Evolutionary conservation across 30 jellyfish, hydroid and myxozoan genomes (phyloP).

Genomic region (Cassiopea xamachana): DNA sequence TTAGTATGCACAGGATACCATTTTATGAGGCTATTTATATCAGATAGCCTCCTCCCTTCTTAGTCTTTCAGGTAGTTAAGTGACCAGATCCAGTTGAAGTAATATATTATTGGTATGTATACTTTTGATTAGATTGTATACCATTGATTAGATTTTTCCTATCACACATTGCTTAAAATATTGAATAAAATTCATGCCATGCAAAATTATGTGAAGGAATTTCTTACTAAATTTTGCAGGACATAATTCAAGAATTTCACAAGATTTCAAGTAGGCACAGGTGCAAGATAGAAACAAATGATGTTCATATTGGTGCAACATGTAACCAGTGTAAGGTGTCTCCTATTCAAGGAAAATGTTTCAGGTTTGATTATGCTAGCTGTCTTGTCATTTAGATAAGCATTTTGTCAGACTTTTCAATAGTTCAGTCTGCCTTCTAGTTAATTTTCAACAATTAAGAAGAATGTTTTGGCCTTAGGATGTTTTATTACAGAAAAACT

Average conservation of each 20-base stretch:
- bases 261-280: slow-evolving; percentile 39
- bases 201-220: not conserved
- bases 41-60: not conserved
- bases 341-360: slow-evolving; percentile 84
- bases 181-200: not conserved
- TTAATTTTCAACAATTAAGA: too few relatives aligned
- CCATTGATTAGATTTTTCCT: too few relatives aligned
- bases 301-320: slow-evolving; percentile 73
- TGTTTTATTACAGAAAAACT: too few relatives aligned
- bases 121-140: too few relatives aligned
- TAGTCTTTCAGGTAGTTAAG: not conserved
- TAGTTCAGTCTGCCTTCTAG: too few relatives aligned
- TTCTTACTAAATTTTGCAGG: slow-evolving; percentile 18
- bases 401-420: too few relatives aligned
- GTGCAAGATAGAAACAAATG: slow-evolving; percentile 52
- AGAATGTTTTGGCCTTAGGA: too few relatives aligned
- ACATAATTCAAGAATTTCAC: slow-evolving; percentile 63
- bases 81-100: too few relatives aligned
- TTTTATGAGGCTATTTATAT: not conserved
- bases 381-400: too few relatives aligned
- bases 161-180: too few relatives aligned
- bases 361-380: slow-evolving; percentile 51
- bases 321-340: slow-evolving; percentile 61
- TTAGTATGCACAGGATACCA: not conserved
- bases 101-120: too few relatives aligned